Evolutionary conservation across 2,797 vertebrate genomes (phyloP).

Genomic region (Atherinosoma microstoma): DNA sequence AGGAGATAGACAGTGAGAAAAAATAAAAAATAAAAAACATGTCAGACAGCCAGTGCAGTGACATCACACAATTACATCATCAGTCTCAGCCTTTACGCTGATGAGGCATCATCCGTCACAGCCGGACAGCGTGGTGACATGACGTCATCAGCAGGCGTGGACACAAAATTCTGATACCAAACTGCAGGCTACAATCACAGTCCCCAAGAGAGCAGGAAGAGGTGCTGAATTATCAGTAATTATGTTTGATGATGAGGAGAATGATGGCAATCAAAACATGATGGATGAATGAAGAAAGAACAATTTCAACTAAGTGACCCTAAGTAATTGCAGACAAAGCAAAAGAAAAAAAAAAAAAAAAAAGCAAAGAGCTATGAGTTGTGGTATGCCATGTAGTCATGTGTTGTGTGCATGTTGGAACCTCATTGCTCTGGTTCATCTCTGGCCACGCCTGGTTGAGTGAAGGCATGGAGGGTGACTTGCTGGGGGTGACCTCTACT

Average conservation of each 20-base stretch:
- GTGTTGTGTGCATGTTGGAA: slow-evolving; percentile 70
- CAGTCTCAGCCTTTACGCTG: slow-evolving; percentile 45
- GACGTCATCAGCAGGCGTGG: slow-evolving; percentile 14
- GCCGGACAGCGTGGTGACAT: not conserved
- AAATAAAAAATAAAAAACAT: slow-evolving; percentile 60
- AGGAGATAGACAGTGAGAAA: slow-evolving; percentile 84
- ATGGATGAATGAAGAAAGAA: slow-evolving; percentile 31
- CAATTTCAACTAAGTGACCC: slow-evolving; percentile 14
- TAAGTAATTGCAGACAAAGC: slow-evolving; percentile 46
- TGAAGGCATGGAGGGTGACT: slow-evolving; percentile 98
- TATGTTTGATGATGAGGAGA: slow-evolving; percentile 51
- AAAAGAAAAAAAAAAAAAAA: slow-evolving; percentile 30
- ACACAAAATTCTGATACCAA: slow-evolving; percentile 15
- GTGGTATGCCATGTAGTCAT: not conserved
- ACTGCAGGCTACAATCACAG: slow-evolving; percentile 31
- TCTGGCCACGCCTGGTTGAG: slow-evolving; percentile 99
- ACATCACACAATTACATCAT: slow-evolving; percentile 78
- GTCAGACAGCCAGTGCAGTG: slow-evolving; percentile 80
- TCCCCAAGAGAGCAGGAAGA: slow-evolving; percentile 40
- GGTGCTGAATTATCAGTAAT: slow-evolving; percentile 60
- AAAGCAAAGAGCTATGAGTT: slow-evolving; percentile 16
- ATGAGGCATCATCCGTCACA: slow-evolving; percentile 12
- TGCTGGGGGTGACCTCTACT: slow-evolving; percentile 95
- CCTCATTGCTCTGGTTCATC: slow-evolving; percentile 98
- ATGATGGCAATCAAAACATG: slow-evolving; percentile 42